These are phyloP conservation scores for Nothocercus nigrocapillus DNA, from an alignment of 2,113 vertebrate genomes.

Conservation along the genomic window DNA sequence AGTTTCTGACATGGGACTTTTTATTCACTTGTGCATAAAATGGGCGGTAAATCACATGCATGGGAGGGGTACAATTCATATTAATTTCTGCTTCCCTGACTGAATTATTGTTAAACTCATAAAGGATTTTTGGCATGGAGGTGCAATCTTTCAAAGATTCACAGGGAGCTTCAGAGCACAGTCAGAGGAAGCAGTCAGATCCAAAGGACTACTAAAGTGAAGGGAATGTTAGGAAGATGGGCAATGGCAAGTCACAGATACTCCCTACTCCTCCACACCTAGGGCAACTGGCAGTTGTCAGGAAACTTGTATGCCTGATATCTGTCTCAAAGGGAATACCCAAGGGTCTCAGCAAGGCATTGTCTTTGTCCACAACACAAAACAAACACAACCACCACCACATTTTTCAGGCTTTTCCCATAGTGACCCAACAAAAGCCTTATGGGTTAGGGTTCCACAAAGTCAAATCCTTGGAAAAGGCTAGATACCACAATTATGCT, in stretches of 20 bases:
- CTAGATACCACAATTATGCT: not conserved
- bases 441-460: not conserved
- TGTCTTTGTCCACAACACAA: not conserved
- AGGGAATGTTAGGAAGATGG: not conserved
- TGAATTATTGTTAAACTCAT: not conserved
- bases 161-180: not conserved
- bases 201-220: not conserved
- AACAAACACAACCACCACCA: not conserved
- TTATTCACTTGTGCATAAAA: not conserved
- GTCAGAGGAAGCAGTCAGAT: not conserved
- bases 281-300: not conserved
- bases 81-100: not conserved
- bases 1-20: not conserved
- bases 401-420: not conserved
- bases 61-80: not conserved
- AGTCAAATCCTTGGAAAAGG: not conserved
- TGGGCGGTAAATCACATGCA: not conserved
- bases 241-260: not conserved
- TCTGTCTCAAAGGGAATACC: not conserved
- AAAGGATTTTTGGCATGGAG: not conserved
- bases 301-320: not conserved
- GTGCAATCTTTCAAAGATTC: not conserved
- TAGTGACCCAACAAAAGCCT: not conserved
- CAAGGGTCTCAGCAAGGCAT: not conserved
- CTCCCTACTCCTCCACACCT: not conserved